These are phyloP conservation scores for Chrysodeixis includens DNA, from an alignment of 2,888 invertebrate species.

Conservation along the genomic window DNA sequence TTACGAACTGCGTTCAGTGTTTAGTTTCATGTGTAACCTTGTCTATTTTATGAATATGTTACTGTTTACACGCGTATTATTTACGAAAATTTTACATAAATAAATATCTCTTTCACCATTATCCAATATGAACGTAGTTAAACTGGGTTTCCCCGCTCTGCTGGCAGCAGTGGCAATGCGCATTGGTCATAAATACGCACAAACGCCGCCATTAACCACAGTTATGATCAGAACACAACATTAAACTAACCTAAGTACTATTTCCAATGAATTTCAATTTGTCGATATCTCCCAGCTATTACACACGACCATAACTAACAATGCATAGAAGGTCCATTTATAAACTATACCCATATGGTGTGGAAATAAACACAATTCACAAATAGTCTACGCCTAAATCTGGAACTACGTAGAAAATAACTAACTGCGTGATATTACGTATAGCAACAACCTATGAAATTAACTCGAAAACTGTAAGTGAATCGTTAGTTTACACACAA, in stretches of 20 bases:
- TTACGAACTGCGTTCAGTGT: not conserved
- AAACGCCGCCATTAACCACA: slow-evolving; percentile 5
- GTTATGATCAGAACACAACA: slow-evolving; percentile 13
- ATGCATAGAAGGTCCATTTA: not conserved
- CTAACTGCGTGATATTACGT: no score
- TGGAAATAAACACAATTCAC: no score
- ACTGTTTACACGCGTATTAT: not conserved
- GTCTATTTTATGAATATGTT: not conserved
- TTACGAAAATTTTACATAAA: slow-evolving; percentile 1
- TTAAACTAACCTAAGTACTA: slow-evolving; percentile 18
- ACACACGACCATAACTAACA: not conserved
- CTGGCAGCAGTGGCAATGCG: slow-evolving; percentile 15
- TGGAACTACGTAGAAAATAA: no score
- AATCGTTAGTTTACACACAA: no score
- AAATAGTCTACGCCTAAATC: no score
- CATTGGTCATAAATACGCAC: slow-evolving; percentile 14
- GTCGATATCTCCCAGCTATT: slow-evolving; percentile 25
- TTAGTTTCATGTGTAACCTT: not conserved
- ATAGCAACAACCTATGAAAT: no score
- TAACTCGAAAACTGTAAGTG: no score
- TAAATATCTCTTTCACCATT: not conserved
- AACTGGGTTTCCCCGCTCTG: slow-evolving; percentile 3
- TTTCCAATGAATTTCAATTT: slow-evolving; percentile 31
- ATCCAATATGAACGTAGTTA: slow-evolving; percentile 10
- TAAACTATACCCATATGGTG: not conserved